phyloP scores from a whole-genome alignment of 2,888 invertebrate genomes.

The Papilio demoleus region DNA sequence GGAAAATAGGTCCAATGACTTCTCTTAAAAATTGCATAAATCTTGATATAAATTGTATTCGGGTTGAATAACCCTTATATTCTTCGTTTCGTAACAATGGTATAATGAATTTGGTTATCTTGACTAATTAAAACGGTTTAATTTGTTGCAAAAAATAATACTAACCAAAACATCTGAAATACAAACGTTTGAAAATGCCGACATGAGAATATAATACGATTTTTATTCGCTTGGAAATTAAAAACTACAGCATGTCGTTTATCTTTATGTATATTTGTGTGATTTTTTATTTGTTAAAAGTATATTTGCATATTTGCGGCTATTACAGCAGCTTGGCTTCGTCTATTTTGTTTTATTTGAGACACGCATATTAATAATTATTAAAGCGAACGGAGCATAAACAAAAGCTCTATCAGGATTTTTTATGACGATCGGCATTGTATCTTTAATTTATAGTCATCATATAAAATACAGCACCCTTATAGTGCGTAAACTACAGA shows the following conservation, averaged over 20 bases:
- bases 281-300: background rate
- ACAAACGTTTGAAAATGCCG: constrained; percentile 12
- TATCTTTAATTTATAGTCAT: too few relatives aligned
- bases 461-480: too few relatives aligned
- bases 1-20: background rate
- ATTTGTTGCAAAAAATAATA: background rate
- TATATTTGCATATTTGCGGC: background rate
- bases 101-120: constrained; percentile 10
- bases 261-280: background rate
- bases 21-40: background rate
- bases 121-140: constrained; percentile 25
- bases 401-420: too few relatives aligned
- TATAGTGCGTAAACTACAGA: too few relatives aligned
- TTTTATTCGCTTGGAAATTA: background rate
- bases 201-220: background rate
- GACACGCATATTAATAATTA: background rate
- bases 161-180: constrained; percentile 1
- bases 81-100: background rate
- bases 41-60: background rate
- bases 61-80: constrained; percentile 11
- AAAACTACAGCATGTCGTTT: background rate
- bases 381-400: too few relatives aligned
- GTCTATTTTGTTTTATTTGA: background rate
- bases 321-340: background rate
- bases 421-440: too few relatives aligned